Base-by-base conservation (phyloP, 1,140 invertebrate species). In the Drosophila littoralis region DNA sequence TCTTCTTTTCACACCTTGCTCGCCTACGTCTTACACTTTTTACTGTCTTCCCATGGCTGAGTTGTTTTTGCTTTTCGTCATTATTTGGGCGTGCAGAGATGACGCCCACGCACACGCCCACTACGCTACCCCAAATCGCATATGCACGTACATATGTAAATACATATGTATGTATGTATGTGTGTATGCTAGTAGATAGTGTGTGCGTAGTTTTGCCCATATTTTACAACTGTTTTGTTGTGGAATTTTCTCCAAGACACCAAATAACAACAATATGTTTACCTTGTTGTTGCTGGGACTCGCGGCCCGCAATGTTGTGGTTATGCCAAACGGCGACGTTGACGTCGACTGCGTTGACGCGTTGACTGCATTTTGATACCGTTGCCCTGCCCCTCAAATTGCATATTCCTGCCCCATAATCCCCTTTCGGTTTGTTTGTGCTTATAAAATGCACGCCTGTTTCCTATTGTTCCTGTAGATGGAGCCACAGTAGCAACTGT, bases 211-310 rank as follows among this genome's bases (percentile, higher is more conserved):
- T 74, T 86, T 82, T 82, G 75, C 66, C 82, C 81, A 84, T 85
- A 85, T 88, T 88, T 86, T 86, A 85, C 79, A 89, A 88, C 88
- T 88, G 84, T 88, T 89, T 65, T 84, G 78, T 77, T 88, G 83
- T 80, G 70, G 80, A 66, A 88, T 88, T 88, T 89, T 88, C 77
- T 76, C 71, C 63, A 88, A 86, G 82, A 86, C 82, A 83, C 58
- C 75, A 76, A 67, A 73, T 38, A 79, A 59, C 48, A 76, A 79
- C 61, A 66, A 67, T 72, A 60, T 64, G 64, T 48, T 38, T 48
- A 61, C 42, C 52, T 55, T 76, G 40, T 35, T 80, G 57, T 60
- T 75, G 43, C 35, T 68, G 63, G 32, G 46, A 66, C 61, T 83
- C 45, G 70, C 70, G 71, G 73, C 58, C 72, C 79, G 70, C 78